These are phyloP conservation scores for Cecidostiba fungosa DNA, from an alignment of 2,888 invertebrate species.

Conservation along the genomic window DNA sequence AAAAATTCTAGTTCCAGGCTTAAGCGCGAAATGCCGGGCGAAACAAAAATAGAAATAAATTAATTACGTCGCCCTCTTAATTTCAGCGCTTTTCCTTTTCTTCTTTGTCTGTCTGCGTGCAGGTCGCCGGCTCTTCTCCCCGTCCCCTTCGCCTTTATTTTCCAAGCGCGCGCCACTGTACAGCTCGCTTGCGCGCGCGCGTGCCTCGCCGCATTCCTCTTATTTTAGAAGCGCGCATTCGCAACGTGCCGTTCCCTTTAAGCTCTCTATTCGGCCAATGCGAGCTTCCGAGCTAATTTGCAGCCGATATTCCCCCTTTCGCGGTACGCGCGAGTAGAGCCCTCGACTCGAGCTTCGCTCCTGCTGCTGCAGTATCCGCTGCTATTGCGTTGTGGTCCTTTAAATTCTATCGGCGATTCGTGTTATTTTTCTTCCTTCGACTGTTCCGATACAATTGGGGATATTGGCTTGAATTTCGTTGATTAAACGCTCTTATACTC, in stretches of 20 bases:
- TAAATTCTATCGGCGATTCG: slow-evolving; percentile 36
- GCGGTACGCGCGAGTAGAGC: background rate
- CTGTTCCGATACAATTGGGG: slow-evolving; percentile 12
- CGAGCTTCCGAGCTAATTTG: slow-evolving; percentile 56
- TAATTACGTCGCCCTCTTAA: slow-evolving; percentile 36
- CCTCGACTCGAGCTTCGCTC: background rate
- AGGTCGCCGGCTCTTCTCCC: background rate
- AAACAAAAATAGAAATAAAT: slow-evolving; percentile 20
- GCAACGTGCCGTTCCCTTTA: slow-evolving; percentile 46
- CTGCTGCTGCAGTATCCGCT: background rate
- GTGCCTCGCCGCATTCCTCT: slow-evolving; percentile 33
- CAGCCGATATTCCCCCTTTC: slow-evolving; percentile 40
- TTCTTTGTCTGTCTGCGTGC: background rate
- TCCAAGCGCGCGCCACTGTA: slow-evolving; percentile 17
- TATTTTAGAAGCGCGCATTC: slow-evolving; percentile 40
- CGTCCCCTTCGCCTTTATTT: background rate
- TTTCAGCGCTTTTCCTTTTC: background rate
- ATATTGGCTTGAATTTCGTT: slow-evolving; percentile 25
- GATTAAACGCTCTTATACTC: slow-evolving; percentile 21
- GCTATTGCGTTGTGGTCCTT: background rate
- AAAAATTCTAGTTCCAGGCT: background rate
- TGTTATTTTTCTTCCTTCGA: slow-evolving; percentile 38
- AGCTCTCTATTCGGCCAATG: slow-evolving; percentile 38
- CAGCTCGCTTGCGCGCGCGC: slow-evolving; percentile 1
- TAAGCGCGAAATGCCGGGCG: background rate